These are phyloP conservation scores for Agriopis leucophaearia DNA, from an alignment of 2,888 invertebrate species.

Conservation along the genomic window DNA sequence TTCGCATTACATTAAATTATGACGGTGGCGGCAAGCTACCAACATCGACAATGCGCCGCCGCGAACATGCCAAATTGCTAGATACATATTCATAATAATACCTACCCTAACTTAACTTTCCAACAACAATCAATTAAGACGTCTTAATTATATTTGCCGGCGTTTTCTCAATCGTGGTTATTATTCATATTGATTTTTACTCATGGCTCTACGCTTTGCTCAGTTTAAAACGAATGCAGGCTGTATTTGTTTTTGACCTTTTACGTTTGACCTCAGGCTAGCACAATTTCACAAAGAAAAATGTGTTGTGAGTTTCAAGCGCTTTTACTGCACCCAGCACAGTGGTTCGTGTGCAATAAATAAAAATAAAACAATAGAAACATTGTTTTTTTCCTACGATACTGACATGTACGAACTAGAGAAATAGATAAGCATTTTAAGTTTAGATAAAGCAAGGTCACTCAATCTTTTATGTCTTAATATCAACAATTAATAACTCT, in stretches of 20 bases:
- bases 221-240: constrained; percentile 25
- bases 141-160: constrained; percentile 20
- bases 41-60: constrained; percentile 67
- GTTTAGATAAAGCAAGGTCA: not conserved
- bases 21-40: constrained; percentile 62
- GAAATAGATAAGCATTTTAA: not conserved
- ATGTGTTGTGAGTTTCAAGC: constrained; percentile 23
- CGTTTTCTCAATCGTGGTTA: constrained; percentile 3
- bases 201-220: constrained; percentile 3
- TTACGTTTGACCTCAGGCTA: constrained; percentile 49
- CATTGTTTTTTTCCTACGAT: not conserved
- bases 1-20: constrained; percentile 75
- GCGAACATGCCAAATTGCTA: constrained; percentile 63
- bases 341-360: constrained; percentile 5
- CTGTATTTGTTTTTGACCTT: constrained; percentile 49
- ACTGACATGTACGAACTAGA: not conserved
- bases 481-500: not conserved
- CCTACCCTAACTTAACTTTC: constrained; percentile 35
- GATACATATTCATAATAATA: constrained; percentile 50
- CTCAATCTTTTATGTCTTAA: not conserved
- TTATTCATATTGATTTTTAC: constrained; percentile 17
- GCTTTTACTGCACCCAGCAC: constrained; percentile 9
- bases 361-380: not conserved
- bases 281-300: constrained; percentile 29
- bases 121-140: constrained; percentile 32